phyloP scores from a whole-genome alignment of 2,888 invertebrate genomes.

The Eurytoma adleriae region DNA sequence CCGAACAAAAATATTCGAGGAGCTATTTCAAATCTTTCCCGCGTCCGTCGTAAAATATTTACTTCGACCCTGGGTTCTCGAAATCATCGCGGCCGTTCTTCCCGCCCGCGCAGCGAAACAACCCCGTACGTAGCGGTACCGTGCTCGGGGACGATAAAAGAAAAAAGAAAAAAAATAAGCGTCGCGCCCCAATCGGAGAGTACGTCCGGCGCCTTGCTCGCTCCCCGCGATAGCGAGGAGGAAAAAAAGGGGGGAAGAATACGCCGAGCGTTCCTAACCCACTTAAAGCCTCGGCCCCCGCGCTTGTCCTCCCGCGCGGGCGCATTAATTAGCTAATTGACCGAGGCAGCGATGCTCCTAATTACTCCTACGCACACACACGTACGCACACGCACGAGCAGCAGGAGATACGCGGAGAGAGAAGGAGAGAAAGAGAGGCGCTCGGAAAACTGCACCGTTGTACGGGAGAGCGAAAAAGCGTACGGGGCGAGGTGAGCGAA shows the following conservation, averaged over 20 bases:
- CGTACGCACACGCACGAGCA: not conserved
- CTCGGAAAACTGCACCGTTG: not conserved
- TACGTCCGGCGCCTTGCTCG: not conserved
- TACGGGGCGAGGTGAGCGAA: constrained; percentile 41
- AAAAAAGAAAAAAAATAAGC: no score
- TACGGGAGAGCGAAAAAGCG: constrained; percentile 44
- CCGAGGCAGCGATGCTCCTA: constrained; percentile 19
- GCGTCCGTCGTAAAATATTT: no score
- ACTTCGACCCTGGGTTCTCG: no score
- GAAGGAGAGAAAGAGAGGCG: not conserved
- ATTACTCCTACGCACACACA: constrained; percentile 20
- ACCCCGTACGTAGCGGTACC: no score
- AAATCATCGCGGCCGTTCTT: not conserved
- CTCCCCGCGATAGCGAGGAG: not conserved
- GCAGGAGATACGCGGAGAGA: not conserved
- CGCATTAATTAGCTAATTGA: constrained; percentile 67
- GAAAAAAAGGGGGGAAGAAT: not conserved
- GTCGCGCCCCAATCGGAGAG: no score
- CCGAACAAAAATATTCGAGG: no score
- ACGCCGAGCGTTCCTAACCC: constrained; percentile 31
- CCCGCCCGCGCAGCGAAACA: no score
- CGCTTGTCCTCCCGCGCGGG: constrained; percentile 13
- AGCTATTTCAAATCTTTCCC: no score
- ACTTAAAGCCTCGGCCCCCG: constrained; percentile 27
- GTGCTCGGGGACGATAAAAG: no score